Evolutionary conservation across 2,888 invertebrate species (phyloP), one percentile per base, ranked within the genome.

Genomic region (Callimorpha dominula): DNA sequence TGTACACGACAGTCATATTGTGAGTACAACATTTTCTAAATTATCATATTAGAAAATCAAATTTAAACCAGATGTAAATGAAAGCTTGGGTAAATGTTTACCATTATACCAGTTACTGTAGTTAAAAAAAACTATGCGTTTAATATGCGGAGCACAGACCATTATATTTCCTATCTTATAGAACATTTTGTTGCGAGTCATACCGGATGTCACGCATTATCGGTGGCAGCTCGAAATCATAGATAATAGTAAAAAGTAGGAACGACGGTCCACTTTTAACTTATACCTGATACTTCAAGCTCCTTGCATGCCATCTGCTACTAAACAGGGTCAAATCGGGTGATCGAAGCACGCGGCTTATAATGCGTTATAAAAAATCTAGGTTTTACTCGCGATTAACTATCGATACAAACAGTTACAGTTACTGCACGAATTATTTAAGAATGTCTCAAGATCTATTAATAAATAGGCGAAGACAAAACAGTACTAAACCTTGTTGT

Each of bases 121-220:
- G 31, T 46, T 46, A 60, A 57, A 60, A 57, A 60, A 52, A 52
- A 20, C 40, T 52, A 0, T 42, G 42, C 7, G 65, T 31, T 49
- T 65, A 65, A 15, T 12, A 20, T 57, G 54, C 68, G 15, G 46
- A 60, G 46, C 60, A 60, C 20, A 49, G 60, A 68, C 4, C 60
- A 50, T 73, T 46, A 42, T 63, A 69, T 69, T 49, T 68, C 43
- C 68, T 68, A 68, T 68, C 68, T 49, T 68, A 68, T 31, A 60
- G 60, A 60, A 46, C 57, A 68, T 11, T 43, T 43, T 57, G n/a
- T 42, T 3, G 31, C 49, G 46, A 46, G 60, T 60, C 49, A 68
- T 60, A 15, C 68, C 68, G 68, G 68, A 68, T 43, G 68, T 60
- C 60, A 68, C 60, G 68, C 60, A 49, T 68, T 68, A 68, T 57